A percentile compares a stretch with the other conserved stretches of the same genome.
These are phyloP conservation scores for Vipera latastei DNA, from an alignment of 2,797 vertebrate genomes.

Conservation along the genomic window DNA sequence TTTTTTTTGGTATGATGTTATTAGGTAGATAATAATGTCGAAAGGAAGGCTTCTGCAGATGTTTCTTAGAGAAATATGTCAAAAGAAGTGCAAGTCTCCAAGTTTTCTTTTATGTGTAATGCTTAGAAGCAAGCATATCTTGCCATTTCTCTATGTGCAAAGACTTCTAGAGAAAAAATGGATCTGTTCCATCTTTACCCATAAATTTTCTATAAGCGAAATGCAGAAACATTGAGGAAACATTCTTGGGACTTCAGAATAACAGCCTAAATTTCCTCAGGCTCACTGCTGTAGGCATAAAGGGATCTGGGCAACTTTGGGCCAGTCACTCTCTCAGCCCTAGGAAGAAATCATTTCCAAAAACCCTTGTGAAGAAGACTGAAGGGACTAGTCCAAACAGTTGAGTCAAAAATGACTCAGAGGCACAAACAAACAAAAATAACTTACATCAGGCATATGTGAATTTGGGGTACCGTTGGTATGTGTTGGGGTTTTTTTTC, in stretches of 20 bases:
- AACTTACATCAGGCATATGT: neutral
- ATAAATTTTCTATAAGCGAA: neutral
- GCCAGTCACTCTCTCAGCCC: neutral
- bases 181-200: neutral
- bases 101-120: neutral
- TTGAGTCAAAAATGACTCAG: neutral
- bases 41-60: neutral
- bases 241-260: neutral
- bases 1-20: neutral
- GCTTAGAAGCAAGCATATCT: neutral
- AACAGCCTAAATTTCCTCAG: neutral
- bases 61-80: neutral
- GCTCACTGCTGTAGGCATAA: neutral
- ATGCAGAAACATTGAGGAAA: neutral
- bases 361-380: neutral
- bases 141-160: neutral
- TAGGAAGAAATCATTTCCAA: neutral
- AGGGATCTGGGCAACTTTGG: neutral
- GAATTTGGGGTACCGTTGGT: neutral
- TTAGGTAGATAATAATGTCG: neutral
- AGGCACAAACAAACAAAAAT: neutral
- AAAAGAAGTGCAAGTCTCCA: neutral
- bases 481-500: neutral
- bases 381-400: neutral
- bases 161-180: neutral